Base-by-base conservation (phyloP, 2,888 invertebrate species). In the Agonopterix heracliana region DNA sequence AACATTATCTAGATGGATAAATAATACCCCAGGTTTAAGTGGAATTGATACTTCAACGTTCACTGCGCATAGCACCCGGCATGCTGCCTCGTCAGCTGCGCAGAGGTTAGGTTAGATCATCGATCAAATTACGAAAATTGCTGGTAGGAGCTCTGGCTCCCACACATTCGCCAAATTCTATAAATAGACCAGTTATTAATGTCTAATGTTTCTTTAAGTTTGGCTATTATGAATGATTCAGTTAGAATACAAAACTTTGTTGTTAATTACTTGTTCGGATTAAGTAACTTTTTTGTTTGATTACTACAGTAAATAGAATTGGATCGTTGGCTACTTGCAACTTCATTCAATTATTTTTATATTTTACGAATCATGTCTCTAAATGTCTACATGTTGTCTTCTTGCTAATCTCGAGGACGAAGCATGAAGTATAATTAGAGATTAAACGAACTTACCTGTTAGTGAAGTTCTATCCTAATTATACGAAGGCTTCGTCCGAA, bases 1-100 rank as follows among this genome's bases (percentile, higher is more conserved):
- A 44, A 59, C 58, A 0, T 17, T 60, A 38, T 51, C 53, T 47
- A 47, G 60, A 1, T 65, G 59, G 65, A 49, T 63, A 8, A 62
- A 61, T 48, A 17, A 13, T 13, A 50, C 48, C 1, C 44, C 62
- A 12, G 11, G 4, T 5, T 13, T 36, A 8, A 50, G 55, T 10
- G 63, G 61, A n/a, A 52, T 63, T 12, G 54, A 63, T 49, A 51
- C 41, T n/a, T 35, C 43, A 1, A 47, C 26, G 10, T 64, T 63
- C 48, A 53, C 45, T 13, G 50, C 58, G 10, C 61, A 63, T 41
- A 44, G 44, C 46, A 17, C 12, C 34, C 34, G 44, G n/a, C n/a
- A n/a, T n/a, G n/a, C n/a, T 9, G 10, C 41, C 34, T 42, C 43
- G 8, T 47, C 42, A 2, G 43, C 42, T 10, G 43, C 47, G 17